Evolutionary conservation across 2,888 invertebrate genomes (phyloP), one percentile per base, ranked within the genome.

Genomic region (Brachynemurus nebulosus): DNA sequence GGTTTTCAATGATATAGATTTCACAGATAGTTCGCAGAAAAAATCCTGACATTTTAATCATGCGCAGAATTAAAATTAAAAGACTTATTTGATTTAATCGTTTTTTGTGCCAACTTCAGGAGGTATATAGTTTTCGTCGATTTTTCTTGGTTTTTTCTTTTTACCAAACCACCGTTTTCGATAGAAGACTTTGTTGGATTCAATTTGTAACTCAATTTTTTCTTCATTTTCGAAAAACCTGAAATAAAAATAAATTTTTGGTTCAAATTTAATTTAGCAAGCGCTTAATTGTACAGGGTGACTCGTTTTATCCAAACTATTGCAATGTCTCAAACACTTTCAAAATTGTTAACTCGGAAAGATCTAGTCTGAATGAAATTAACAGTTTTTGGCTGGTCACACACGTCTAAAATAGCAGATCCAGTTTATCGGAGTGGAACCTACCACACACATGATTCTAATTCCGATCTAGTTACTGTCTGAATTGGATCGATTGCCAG

Each of bases 161-260:
- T 69, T 72, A 25, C 63, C 42, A 52, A 63, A 62, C 62, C 58
- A 63, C 47, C 58, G 56, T 47, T 66, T 66, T 1, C 63, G 66
- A 51, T 67, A 64, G 30, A 49, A 63, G 42, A 63, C 65, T 58
- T 61, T 68, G 58, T 70, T 78, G 58, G 62, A 72, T 56, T 77
- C 78, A 53, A 86, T 82, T 59, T 73, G 60, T 37, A 86, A 64
- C 54, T 86, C 82, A 52, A 85, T 73, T 53, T 78, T 62, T 33
- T 86, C 84, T 59, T 84, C 76, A 57, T 83, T 80, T 47, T 88
- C 83, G 64, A 89, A 89, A 73, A 82, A 89, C 46, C 65, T 69
- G 6, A 70, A 54, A 3, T 62, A n/a, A n/a, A n/a, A n/a, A n/a
- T n/a, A n/a, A n/a, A n/a, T n/a, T n/a, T n/a, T n/a, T n/a, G n/a